Evolutionary conservation across 2,888 invertebrate genomes (phyloP), one percentile per base, ranked within the genome.

Genomic region (Plebejus anna): DNA sequence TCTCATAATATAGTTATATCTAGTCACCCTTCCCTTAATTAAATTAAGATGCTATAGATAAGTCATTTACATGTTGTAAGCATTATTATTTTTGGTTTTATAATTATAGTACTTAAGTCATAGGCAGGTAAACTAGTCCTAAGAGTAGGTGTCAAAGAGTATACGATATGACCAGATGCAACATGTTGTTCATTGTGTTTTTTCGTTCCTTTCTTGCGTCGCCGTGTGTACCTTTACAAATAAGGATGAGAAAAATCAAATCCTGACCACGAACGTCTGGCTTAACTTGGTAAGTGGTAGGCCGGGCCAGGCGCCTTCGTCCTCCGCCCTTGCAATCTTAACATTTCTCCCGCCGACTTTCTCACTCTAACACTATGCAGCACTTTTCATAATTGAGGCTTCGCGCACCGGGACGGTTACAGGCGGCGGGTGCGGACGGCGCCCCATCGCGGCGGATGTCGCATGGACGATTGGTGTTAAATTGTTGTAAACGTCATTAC

Each of bases 211-310:
- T 92, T 94, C 93, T 92, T 90, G 91, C 92, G 90, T 88, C 89
- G 88, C 90, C 93, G 92, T 91, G 93, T 94, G 94, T 96, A 94
- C 95, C 96, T 94, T 96, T 89, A 85, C 89, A 92, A 91, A 91
- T 91, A 92, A 99, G 99, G 99, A 99, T 95, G 99, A 99, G 96
- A 99, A 99, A 96, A 98, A 98, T 95, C 98, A 98, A 96, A 98
- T 99, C 95, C 97, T 99, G 95, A 98, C 98, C 91, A 98, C 98
- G 94, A 99, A 98, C 96, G 97, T 98, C 94, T 99, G 98, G 98
- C 96, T 98, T 91, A 98, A 98, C 95, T 96, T 98, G 98, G 98
- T 98, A 96, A 98, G 98, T 97, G 95, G 95, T 94, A 91, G 91
- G 90, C 88, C 88, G 89, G 88, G 89, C 86, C 81, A 83, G 90